phyloP scores from a whole-genome alignment of 1,140 invertebrate genomes.

The Coelopa frigida region DNA sequence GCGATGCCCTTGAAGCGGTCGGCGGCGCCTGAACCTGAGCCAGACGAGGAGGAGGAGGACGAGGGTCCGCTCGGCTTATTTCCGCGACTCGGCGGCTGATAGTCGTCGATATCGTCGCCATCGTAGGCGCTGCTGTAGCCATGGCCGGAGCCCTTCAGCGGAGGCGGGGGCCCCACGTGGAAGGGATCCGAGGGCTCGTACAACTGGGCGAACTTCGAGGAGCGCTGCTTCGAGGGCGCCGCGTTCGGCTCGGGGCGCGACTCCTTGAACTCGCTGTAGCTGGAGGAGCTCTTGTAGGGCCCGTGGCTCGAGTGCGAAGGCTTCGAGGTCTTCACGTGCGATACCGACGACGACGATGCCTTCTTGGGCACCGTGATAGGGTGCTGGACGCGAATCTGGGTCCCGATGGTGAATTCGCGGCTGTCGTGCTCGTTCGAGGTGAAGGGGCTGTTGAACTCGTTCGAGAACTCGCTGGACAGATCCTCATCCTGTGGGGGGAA shows the following conservation, averaged over 20 bases:
- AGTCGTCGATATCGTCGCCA: no score
- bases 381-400: conserved; percentile 39
- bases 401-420: conserved; percentile 37
- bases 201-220: conserved; percentile 16
- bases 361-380: conserved; percentile 38
- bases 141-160: conserved; percentile 35
- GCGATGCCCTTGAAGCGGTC: conserved; percentile 37
- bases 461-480: conserved; percentile 28
- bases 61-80: no score
- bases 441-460: conserved; percentile 16
- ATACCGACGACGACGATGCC: conserved; percentile 10
- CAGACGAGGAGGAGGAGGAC: no score
- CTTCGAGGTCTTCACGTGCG: conserved; percentile 15
- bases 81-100: no score
- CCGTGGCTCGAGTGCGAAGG: no score
- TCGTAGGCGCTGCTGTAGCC: conserved; percentile 16
- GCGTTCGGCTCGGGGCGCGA: no score
- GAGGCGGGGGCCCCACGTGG: conserved; percentile 31
- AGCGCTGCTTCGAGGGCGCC: neutral
- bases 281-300: conserved; percentile 27
- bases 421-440: conserved; percentile 25
- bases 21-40: neutral
- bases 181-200: conserved; percentile 33
- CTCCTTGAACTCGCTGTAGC: no score
- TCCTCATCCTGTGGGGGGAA: conserved; percentile 27